phyloP scores from a whole-genome alignment of 2,797 vertebrate species.

The Carcharodon carcharias region DNA sequence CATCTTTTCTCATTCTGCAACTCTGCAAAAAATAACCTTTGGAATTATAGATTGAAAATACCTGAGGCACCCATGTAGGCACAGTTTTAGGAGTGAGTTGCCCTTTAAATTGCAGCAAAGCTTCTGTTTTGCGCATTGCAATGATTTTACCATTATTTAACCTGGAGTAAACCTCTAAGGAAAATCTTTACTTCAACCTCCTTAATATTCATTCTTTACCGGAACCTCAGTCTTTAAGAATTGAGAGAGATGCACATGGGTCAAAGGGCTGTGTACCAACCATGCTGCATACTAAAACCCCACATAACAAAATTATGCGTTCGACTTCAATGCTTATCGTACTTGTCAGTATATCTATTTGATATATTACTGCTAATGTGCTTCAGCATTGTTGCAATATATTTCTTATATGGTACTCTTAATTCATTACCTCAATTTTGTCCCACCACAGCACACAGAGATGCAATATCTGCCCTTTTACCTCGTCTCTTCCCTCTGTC shows the following conservation, averaged over 20 bases:
- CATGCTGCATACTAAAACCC: not conserved
- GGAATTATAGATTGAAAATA: not conserved
- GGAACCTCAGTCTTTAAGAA: not conserved
- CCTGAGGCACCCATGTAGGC: not conserved
- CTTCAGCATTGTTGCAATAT: not conserved
- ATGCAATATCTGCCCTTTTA: too few species aligned
- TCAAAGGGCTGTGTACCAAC: not conserved
- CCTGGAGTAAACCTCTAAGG: not conserved
- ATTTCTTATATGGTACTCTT: not conserved
- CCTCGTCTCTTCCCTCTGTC: too few species aligned
- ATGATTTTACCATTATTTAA: not conserved
- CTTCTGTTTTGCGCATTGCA: not conserved
- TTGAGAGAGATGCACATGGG: not conserved
- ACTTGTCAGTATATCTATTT: not conserved
- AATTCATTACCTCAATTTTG: too few species aligned
- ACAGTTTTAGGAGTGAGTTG: not conserved
- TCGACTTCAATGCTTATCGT: not conserved
- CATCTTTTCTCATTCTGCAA: not conserved
- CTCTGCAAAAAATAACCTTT: not conserved
- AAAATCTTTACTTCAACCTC: not conserved
- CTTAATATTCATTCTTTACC: not conserved
- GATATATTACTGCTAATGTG: not conserved
- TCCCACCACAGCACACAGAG: too few species aligned
- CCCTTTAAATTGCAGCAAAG: not conserved
- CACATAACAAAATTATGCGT: not conserved